Percentiles rank a stretch among this genome's conserved stretches.
These are phyloP conservation scores for Ips typographus DNA, from an alignment of 1,140 invertebrate genomes.

Conservation along the genomic window DNA sequence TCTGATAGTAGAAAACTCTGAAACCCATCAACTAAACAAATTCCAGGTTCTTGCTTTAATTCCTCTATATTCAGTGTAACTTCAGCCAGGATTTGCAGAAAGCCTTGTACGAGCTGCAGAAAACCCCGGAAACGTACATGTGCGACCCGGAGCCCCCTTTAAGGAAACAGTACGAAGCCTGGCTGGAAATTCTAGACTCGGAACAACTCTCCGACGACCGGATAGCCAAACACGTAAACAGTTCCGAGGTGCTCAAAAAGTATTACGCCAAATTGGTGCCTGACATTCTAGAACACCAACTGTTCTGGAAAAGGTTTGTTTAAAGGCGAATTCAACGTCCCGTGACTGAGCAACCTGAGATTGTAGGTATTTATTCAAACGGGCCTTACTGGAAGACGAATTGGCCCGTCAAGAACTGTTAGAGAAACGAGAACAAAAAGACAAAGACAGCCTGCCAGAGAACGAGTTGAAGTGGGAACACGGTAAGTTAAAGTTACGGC, in stretches of 20 bases:
- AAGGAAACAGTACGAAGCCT: slow-evolving; percentile 52
- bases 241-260: slow-evolving; percentile 54
- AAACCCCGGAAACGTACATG: slow-evolving; percentile 52
- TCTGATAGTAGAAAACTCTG: slow-evolving; percentile 60
- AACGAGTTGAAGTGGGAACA: slow-evolving; percentile 50
- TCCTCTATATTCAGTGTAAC: neutral
- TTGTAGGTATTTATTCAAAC: slow-evolving; percentile 60
- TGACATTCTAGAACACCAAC: slow-evolving; percentile 55
- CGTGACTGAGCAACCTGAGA: neutral
- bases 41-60: slow-evolving; percentile 55
- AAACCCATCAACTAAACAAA: slow-evolving; percentile 60
- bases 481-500: slow-evolving; percentile 42
- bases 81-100: slow-evolving; percentile 37
- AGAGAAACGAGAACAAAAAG: slow-evolving; percentile 47
- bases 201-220: slow-evolving; percentile 53
- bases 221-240: slow-evolving; percentile 52
- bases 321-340: slow-evolving; percentile 35
- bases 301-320: slow-evolving; percentile 56
- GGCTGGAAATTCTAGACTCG: slow-evolving; percentile 54
- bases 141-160: slow-evolving; percentile 51
- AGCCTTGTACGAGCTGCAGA: slow-evolving; percentile 52
- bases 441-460: slow-evolving; percentile 34
- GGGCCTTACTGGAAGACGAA: slow-evolving; percentile 61
- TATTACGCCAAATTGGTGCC: slow-evolving; percentile 59
- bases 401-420: slow-evolving; percentile 54